These are phyloP conservation scores for Coluber constrictor DNA, from an alignment of 2,797 vertebrate species.

Conservation along the genomic window DNA sequence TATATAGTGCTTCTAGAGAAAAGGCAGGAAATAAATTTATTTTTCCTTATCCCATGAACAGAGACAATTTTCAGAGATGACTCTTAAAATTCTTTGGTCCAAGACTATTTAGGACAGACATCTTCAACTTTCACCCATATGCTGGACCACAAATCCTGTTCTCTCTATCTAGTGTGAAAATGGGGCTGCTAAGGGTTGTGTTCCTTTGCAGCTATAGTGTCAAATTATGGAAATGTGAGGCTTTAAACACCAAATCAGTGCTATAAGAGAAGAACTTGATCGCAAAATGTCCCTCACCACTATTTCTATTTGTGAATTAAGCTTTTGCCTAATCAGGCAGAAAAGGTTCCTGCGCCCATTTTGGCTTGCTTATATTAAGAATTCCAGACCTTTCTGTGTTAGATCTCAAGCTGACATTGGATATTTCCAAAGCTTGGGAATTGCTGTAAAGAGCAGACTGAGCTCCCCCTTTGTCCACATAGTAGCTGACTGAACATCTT, in stretches of 20 bases:
- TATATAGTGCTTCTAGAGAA: not conserved
- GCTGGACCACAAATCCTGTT: not conserved
- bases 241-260: slow-evolving; percentile 10
- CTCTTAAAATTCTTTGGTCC: not conserved
- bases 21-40: not conserved
- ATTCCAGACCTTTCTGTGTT: slow-evolving; percentile 38
- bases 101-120: not conserved
- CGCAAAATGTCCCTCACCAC: slow-evolving; percentile 39
- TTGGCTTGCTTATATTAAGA: slow-evolving; percentile 45
- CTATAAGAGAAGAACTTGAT: slow-evolving; percentile 36
- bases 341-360: slow-evolving; percentile 50
- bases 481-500: slow-evolving; percentile 62
- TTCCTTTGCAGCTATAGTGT: not conserved
- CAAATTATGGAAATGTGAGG: not conserved
- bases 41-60: not conserved
- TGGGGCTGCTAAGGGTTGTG: not conserved
- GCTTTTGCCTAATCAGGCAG: slow-evolving; percentile 52
- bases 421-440: slow-evolving; percentile 61
- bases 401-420: slow-evolving; percentile 46
- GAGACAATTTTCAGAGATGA: not conserved
- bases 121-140: not conserved
- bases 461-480: slow-evolving; percentile 52
- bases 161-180: not conserved
- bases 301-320: slow-evolving; percentile 45
- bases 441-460: slow-evolving; percentile 56